Evolutionary conservation across 2,113 vertebrate genomes (phyloP).

Genomic region (Oceanodroma tethys): DNA sequence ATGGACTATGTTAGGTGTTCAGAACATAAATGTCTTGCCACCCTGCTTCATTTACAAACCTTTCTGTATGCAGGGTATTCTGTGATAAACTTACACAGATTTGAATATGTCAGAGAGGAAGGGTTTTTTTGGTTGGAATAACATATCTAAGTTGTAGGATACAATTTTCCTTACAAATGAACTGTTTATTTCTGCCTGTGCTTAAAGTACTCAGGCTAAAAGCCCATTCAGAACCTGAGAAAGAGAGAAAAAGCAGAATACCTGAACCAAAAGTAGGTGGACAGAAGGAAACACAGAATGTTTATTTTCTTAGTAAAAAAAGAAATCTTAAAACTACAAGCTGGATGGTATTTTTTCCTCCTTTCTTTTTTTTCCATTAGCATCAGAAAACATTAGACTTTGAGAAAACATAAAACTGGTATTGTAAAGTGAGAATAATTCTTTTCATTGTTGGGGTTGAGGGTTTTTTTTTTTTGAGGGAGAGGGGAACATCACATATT

Average conservation of each 20-base stretch:
- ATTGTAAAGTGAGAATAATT: neutral
- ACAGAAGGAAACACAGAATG: neutral
- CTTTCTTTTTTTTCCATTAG: neutral
- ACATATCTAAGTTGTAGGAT: neutral
- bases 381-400: neutral
- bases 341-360: rapidly evolving
- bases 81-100: neutral
- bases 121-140: neutral
- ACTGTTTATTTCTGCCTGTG: neutral
- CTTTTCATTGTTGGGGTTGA: neutral
- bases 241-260: neutral
- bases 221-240: neutral
- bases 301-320: neutral
- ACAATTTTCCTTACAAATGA: neutral
- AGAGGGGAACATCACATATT: rapidly evolving
- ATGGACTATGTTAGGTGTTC: neutral
- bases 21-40: neutral
- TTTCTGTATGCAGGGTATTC: neutral
- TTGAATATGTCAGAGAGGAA: neutral
- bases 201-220: neutral
- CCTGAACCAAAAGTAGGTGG: neutral
- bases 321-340: neutral
- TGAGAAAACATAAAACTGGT: neutral
- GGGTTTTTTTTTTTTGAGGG: neutral
- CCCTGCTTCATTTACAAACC: neutral